These are phyloP conservation scores for Percopsis omiscomaycus DNA, from an alignment of 2,797 vertebrate genomes.

Conservation along the genomic window DNA sequence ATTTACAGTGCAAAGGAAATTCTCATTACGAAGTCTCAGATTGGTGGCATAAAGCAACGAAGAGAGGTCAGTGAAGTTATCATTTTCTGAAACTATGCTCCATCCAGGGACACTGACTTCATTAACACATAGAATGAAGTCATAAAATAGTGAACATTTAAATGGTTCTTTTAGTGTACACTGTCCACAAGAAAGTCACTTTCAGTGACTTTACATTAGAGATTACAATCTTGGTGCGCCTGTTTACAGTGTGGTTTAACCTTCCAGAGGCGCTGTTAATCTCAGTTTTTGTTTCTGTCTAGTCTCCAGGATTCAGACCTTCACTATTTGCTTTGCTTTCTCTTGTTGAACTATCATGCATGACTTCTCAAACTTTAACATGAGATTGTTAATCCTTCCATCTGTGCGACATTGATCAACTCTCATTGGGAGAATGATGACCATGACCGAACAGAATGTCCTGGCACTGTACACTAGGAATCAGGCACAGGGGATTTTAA, in stretches of 20 bases:
- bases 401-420: constrained; percentile 33
- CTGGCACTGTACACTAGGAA: constrained; percentile 6
- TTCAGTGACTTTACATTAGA: not conserved
- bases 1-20: not conserved
- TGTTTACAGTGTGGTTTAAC: constrained; percentile 4
- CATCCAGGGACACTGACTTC: constrained; percentile 1
- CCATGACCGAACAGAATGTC: too few species aligned
- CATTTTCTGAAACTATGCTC: not conserved
- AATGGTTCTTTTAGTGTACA: not conserved
- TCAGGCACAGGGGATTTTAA: constrained; percentile 40
- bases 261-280: not conserved
- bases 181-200: constrained; percentile 6
- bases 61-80: not conserved
- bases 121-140: not conserved
- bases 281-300: not conserved
- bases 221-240: not conserved
- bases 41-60: not conserved
- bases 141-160: not conserved
- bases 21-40: not conserved
- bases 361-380: not conserved
- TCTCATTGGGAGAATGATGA: constrained; percentile 49
- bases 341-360: not conserved
- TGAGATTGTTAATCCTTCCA: constrained; percentile 30
- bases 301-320: not conserved
- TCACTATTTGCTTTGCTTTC: not conserved